phyloP scores from a whole-genome alignment of 2,888 invertebrate species.

The Lingula anatina region DNA sequence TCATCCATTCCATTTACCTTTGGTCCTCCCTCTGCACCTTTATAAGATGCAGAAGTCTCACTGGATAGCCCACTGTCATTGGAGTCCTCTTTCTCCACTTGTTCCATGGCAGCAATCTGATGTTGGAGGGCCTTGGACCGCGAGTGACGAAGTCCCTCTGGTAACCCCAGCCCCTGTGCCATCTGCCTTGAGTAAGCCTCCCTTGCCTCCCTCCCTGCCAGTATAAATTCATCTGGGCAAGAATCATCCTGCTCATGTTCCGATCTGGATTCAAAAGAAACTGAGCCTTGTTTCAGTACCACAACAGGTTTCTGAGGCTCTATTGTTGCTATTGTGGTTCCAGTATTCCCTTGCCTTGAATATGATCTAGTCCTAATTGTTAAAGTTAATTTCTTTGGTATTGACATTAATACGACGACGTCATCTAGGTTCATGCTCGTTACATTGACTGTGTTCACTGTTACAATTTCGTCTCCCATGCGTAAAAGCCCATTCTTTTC shows the following conservation, averaged over 20 bases:
- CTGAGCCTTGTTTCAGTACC: conserved; percentile 41
- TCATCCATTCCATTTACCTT: too few relatives aligned
- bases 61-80: too few relatives aligned
- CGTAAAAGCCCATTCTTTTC: conserved; percentile 95
- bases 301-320: conserved; percentile 40
- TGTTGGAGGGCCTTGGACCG: too few relatives aligned
- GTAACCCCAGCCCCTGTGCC: too few relatives aligned
- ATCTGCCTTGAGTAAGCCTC: conserved; percentile 4
- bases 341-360: too few relatives aligned
- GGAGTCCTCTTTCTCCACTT: too few relatives aligned
- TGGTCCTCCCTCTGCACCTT: too few relatives aligned
- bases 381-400: conserved; percentile 88
- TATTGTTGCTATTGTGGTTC: conserved; percentile 36
- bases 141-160: too few relatives aligned
- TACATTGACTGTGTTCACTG: conserved; percentile 96
- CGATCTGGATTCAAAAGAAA: conserved; percentile 38
- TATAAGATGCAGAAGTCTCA: too few relatives aligned
- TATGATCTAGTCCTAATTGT: conserved; percentile 69
- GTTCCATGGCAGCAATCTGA: too few relatives aligned
- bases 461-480: conserved; percentile 97
- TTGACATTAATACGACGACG: conserved; percentile 99
- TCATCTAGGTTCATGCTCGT: conserved; percentile 97
- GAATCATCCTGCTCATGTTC: conserved; percentile 45
- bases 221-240: conserved; percentile 33
- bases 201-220: too few relatives aligned